Base-by-base conservation (phyloP, 2,113 vertebrate species). In the Scophthalmus maximus region DNA sequence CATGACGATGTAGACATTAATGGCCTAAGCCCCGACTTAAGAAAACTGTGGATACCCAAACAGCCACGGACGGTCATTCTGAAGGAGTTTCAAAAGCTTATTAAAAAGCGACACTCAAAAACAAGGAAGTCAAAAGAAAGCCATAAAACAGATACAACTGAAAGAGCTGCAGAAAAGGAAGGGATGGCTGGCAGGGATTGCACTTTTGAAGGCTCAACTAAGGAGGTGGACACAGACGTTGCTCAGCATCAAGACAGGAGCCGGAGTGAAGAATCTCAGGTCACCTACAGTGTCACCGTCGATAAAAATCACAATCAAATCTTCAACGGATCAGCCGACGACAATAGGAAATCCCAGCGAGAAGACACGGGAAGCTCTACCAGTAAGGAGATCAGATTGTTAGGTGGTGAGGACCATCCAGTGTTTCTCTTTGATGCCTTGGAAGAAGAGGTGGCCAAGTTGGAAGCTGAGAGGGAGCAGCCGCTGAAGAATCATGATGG, bases 61-160 rank as follows among this genome's bases (percentile, higher is more conserved):
- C 38, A 5, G 1, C n/a, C 50, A 1, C 15, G 8, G 25, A 40
- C 6, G 36, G 53, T 56, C 8, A 62, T 30, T 14, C 51, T 85
- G 34, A 80, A 84, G 50, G 83, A 79, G 20, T 67, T 85, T 27
- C 29, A 82, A 25, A 69, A 87, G 18, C 53, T 87, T 1, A 52
- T 76, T 27, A 75, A 73, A 23, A 40, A 14, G 1, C 30, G 60
- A 27, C 71, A 80, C 32, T 62, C 42, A 3, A 85, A 53, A 59
- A 59, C 29, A 0, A 67, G 29, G 6, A 74, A 64, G n/a, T 51
- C 27, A 4, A 59, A 57, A 14, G 50, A 82, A 55, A 53, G 17
- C 8, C 46, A 44, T 11, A 40, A 67, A 30, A 12, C 5, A 0
- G 40, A 23, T 2, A 14, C 68, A 57, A 18, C 11, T 27, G 29